Conservation (phyloP, 2,888 invertebrate species). For the Malthinus flaveolus region DNA sequence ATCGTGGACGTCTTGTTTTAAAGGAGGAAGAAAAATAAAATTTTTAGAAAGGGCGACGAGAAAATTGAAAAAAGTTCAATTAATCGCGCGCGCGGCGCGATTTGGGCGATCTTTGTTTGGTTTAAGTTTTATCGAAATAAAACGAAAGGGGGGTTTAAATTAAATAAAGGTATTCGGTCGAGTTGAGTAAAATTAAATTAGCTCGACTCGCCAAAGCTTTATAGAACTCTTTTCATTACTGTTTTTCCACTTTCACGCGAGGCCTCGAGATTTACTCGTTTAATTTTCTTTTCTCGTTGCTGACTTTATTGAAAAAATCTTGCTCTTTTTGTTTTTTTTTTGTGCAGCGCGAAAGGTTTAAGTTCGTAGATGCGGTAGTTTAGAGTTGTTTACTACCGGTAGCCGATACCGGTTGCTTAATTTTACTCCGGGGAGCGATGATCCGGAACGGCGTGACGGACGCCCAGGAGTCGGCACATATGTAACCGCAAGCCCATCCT, state of each 20-base stretch:
- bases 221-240: constrained; percentile 32
- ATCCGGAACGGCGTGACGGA: constrained; percentile 32
- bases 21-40: constrained; percentile 24
- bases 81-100: constrained; percentile 31
- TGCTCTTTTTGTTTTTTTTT: constrained; percentile 33
- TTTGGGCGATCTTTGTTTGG: too few species aligned
- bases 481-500: constrained; percentile 43
- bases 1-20: constrained; percentile 36
- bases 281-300: constrained; percentile 40
- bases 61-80: constrained; percentile 30
- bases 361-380: constrained; percentile 20
- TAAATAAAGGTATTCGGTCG: constrained; percentile 29
- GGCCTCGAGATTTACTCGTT: constrained; percentile 43
- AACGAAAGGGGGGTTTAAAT: neutral
- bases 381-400: constrained; percentile 35
- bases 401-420: constrained; percentile 35
- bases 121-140: too few species aligned
- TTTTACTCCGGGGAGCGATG: constrained; percentile 40
- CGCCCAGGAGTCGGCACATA: constrained; percentile 34
- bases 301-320: constrained; percentile 39
- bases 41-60: constrained; percentile 20
- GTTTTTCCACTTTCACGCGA: constrained; percentile 36
- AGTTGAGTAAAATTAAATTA: constrained; percentile 41
- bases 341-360: constrained; percentile 25
- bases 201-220: constrained; percentile 32